A percentile compares a stretch with the other conserved stretches of the same genome.
Conservation (phyloP, 2,797 vertebrate genomes). For the Triplophysa bombifrons region DNA sequence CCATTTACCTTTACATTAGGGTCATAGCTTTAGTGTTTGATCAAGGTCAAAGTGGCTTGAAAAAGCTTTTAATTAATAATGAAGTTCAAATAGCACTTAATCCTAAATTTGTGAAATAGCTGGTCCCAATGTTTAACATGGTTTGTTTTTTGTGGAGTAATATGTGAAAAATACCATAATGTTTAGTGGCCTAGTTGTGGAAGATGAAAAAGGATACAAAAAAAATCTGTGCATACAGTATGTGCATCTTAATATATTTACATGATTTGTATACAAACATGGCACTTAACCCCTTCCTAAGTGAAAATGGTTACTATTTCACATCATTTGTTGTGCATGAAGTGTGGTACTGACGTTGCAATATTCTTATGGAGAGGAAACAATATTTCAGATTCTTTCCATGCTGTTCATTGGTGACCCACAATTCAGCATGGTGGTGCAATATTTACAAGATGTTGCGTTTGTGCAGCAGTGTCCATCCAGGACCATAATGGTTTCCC, state of each 20-base stretch:
- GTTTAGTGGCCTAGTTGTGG: slow-evolving; percentile 20
- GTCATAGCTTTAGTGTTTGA: neutral
- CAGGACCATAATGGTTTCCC: slow-evolving; percentile 11
- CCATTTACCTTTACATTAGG: neutral
- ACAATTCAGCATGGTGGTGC: neutral
- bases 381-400: neutral
- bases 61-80: neutral
- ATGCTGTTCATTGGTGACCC: neutral
- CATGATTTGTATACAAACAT: neutral
- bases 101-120: neutral
- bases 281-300: neutral
- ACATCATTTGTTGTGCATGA: slow-evolving; percentile 4
- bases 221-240: neutral
- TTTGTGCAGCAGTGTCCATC: neutral
- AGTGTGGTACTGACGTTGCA: slow-evolving; percentile 2
- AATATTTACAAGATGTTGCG: slow-evolving; percentile 16
- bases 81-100: neutral
- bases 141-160: neutral
- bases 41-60: neutral
- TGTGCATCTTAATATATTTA: neutral
- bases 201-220: neutral
- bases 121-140: neutral
- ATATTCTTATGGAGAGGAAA: neutral
- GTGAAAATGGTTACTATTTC: neutral
- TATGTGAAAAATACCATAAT: neutral